Evolutionary conservation across 2,797 vertebrate genomes (phyloP).

Genomic region (Oreonectes daqikongensis): DNA sequence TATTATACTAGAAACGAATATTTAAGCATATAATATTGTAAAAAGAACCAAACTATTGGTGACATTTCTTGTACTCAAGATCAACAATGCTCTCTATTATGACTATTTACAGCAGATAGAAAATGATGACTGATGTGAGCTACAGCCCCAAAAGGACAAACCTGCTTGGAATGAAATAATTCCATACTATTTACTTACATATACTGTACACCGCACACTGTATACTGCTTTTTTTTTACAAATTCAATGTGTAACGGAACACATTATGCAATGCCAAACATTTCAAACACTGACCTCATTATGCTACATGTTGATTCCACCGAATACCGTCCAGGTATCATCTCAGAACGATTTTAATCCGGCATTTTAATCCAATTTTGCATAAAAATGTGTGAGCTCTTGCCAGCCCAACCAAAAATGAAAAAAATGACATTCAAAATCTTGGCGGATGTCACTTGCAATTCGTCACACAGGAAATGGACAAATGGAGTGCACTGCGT

Average conservation of each 20-base stretch:
- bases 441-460: neutral
- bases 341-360: neutral
- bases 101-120: too few species aligned
- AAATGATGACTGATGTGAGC: too few species aligned
- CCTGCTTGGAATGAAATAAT: neutral
- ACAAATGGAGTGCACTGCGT: neutral
- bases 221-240: neutral
- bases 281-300: neutral
- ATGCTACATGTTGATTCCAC: neutral
- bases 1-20: too few species aligned
- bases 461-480: neutral
- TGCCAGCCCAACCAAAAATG: slow-evolving; percentile 1
- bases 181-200: neutral
- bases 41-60: too few species aligned
- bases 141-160: too few species aligned
- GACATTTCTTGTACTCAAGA: too few species aligned
- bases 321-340: neutral
- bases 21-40: too few species aligned
- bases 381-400: neutral
- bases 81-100: neutral
- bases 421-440: neutral
- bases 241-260: too few species aligned
- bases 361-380: neutral
- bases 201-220: neutral
- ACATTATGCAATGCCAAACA: neutral